These are phyloP conservation scores for Drosophila subquinaria DNA, from an alignment of 2,888 invertebrate genomes.

Conservation along the genomic window DNA sequence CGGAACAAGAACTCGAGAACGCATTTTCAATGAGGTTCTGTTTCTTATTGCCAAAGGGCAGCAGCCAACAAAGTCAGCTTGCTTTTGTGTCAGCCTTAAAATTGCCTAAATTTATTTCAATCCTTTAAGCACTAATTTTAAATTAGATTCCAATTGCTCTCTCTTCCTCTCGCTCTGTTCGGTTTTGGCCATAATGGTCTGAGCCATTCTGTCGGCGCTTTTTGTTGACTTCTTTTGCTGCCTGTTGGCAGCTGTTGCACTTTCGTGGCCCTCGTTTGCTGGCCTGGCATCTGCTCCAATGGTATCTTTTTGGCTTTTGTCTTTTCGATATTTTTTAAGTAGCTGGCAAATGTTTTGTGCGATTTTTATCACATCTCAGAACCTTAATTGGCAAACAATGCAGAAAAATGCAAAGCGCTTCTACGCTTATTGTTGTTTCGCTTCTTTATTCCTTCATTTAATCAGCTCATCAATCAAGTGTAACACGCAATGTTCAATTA, in stretches of 20 bases:
- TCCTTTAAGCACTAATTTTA: conserved; percentile 81
- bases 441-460: conserved; percentile 24
- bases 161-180: conserved; percentile 2
- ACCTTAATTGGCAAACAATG: conserved; percentile 71
- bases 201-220: conserved; percentile 3
- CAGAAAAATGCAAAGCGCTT: conserved; percentile 70
- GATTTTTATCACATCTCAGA: conserved; percentile 66
- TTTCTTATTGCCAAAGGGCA: conserved; percentile 30
- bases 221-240: conserved; percentile 11
- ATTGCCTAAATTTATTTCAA: conserved; percentile 79
- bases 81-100: conserved; percentile 59
- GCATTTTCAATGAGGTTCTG: conserved; percentile 72
- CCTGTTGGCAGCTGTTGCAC: conserved; percentile 56
- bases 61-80: conserved; percentile 35
- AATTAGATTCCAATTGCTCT: conserved; percentile 81
- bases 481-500: conserved; percentile 55
- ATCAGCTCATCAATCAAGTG: conserved; percentile 63
- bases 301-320: conserved; percentile 24
- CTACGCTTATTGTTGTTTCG: conserved; percentile 23
- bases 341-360: conserved; percentile 57
- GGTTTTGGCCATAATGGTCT: conserved; percentile 23
- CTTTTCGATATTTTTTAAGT: conserved; percentile 42
- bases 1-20: conserved; percentile 64
- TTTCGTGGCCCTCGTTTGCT: conserved; percentile 18
- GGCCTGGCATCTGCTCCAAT: conserved; percentile 50